These are phyloP conservation scores for Prunella himalayana DNA, from an alignment of 2,113 vertebrate genomes.

Conservation along the genomic window DNA sequence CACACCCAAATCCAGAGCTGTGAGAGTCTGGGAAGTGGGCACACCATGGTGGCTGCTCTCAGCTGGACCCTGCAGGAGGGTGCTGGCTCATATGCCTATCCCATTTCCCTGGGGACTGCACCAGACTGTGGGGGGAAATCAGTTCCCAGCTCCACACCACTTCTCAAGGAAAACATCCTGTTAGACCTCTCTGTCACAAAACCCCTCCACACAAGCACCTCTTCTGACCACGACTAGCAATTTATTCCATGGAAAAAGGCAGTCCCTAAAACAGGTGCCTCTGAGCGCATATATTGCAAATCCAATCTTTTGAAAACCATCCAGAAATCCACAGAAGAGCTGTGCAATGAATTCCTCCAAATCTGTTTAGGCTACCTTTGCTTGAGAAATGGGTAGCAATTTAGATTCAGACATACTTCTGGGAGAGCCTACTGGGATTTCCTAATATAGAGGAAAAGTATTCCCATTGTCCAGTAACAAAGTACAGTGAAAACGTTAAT, in stretches of 20 bases:
- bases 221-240: background rate
- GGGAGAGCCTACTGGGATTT: conserved; percentile 27
- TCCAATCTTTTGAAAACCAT: background rate
- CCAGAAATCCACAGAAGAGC: background rate
- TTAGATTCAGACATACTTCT: background rate
- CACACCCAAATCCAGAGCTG: background rate
- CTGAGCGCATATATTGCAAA: background rate
- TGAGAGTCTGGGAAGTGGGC: background rate
- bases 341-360: background rate
- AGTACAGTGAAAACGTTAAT: conserved; percentile 60
- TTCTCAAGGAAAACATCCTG: background rate
- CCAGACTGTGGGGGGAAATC: background rate
- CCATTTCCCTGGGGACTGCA: background rate
- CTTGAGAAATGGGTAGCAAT: background rate
- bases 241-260: background rate
- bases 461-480: conserved; percentile 57
- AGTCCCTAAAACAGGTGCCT: background rate
- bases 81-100: background rate
- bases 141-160: fast-evolving
- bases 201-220: background rate
- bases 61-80: background rate
- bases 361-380: background rate
- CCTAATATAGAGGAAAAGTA: conserved; percentile 40
- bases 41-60: fast-evolving
- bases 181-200: background rate